Conservation (phyloP, 2,113 vertebrate species). For the Panthera uncia region DNA sequence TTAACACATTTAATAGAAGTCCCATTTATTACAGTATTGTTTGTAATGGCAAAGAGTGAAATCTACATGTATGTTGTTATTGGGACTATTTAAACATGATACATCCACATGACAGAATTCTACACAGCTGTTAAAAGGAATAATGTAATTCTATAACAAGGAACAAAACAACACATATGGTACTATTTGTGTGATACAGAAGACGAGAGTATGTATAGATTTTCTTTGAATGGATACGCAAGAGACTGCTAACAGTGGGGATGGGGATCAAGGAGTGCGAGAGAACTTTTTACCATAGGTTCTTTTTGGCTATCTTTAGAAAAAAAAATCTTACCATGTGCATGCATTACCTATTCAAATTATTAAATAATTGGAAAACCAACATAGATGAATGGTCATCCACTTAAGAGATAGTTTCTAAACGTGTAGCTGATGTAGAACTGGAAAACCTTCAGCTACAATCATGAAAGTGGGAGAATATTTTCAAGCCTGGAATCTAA, state of each 20-base stretch:
- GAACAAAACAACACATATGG: background rate
- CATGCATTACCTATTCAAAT: background rate
- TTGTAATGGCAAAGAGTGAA: conserved; percentile 13
- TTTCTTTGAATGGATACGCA: background rate
- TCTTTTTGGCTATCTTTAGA: background rate
- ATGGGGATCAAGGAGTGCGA: background rate
- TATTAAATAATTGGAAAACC: background rate
- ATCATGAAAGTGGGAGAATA: background rate
- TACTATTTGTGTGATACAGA: background rate
- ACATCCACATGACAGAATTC: background rate
- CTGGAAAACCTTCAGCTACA: background rate
- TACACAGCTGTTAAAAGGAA: conserved; percentile 27
- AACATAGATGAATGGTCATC: background rate
- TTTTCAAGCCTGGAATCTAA: background rate
- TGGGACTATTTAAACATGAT: background rate
- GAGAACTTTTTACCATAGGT: background rate
- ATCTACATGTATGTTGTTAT: conserved; percentile 23
- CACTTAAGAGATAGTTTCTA: background rate
- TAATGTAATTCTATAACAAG: background rate
- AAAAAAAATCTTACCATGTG: background rate
- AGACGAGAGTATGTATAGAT: background rate
- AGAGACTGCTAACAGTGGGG: background rate
- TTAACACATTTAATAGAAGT: background rate
- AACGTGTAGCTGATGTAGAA: background rate
- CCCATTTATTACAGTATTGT: conserved; percentile 13